Evolutionary conservation across 2,797 vertebrate species (phyloP).

Genomic region (Falco naumanni): DNA sequence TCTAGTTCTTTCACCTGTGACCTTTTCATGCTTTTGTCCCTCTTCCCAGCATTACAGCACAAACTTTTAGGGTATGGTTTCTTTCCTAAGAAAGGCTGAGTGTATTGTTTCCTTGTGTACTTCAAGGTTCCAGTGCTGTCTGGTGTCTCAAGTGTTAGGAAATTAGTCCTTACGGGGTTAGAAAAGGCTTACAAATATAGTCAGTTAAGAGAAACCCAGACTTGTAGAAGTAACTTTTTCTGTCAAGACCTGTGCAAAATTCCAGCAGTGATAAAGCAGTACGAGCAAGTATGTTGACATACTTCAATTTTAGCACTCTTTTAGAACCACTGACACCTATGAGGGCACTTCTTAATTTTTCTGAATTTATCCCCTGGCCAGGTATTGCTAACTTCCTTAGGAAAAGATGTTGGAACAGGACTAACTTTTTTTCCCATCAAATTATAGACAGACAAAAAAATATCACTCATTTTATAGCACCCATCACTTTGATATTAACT

Average conservation of each 20-base stretch:
- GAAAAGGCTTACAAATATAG: background rate
- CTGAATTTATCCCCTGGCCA: background rate
- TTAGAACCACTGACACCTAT: background rate
- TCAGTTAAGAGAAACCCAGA: background rate
- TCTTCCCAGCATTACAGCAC: background rate
- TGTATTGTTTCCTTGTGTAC: background rate
- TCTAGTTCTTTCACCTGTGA: background rate
- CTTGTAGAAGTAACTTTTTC: background rate
- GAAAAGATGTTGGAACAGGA: background rate
- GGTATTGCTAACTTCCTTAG: background rate
- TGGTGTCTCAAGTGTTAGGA: background rate
- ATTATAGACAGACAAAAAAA: background rate
- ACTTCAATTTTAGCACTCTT: background rate
- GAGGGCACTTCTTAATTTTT: background rate
- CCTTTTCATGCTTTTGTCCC: background rate
- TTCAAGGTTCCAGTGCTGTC: background rate
- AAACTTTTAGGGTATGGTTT: background rate
- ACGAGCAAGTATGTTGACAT: background rate
- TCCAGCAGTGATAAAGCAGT: background rate
- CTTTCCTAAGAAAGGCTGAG: background rate
- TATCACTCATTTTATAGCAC: background rate
- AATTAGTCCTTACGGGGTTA: background rate
- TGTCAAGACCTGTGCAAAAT: background rate
- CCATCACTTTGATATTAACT: background rate
- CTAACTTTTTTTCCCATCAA: background rate